Evolutionary conservation across 2,113 vertebrate genomes (phyloP), one percentile per base, ranked within the genome.

Genomic region (Indicator maculatus): DNA sequence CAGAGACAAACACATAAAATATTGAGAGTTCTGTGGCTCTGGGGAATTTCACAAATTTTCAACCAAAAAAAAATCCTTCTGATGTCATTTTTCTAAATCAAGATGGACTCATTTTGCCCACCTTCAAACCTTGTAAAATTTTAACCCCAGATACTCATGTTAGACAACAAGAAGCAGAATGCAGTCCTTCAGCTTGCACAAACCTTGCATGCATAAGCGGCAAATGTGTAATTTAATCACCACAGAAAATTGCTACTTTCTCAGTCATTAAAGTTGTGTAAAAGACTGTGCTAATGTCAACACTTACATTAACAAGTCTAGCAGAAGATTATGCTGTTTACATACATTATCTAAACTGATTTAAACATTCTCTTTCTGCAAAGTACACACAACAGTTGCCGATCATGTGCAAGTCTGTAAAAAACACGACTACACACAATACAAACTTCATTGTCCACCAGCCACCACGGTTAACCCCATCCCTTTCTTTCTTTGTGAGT

Each of bases 241-340:
- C 59, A 9, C 74, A 75, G 88, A 77, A 96, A 94, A 91, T 89
- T 89, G 87, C 93, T 93, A 88, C 90, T 95, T 95, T 96, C 86
- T 88, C 84, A 90, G 84, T 83, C 94, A 97, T 94, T 95, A 94
- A 93, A 95, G 93, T 92, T 76, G 50, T 82, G 91, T 91, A 95
- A 90, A 93, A 87, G 79, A 91, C 90, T 65, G 53, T 91, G 94
- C 90, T 97, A 93, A 97, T 95, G 94, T 93, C 90, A 95, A 83
- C 76, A 55, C 92, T 97, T 94, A 95, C 86, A 84, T 96, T 95
- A 97, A 93, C 91, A 95, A 95, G 92, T 95, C 93, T 93, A 93
- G 90, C 88, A 91, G 91, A 93, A 96, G 95, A 92, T 94, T 93
- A 92, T 78, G 92, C 66, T 96, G 92, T 95, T 94, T 96, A 88